Base-by-base conservation (phyloP, 1,140 invertebrate genomes). In the Ceratosolen fusciceps region DNA sequence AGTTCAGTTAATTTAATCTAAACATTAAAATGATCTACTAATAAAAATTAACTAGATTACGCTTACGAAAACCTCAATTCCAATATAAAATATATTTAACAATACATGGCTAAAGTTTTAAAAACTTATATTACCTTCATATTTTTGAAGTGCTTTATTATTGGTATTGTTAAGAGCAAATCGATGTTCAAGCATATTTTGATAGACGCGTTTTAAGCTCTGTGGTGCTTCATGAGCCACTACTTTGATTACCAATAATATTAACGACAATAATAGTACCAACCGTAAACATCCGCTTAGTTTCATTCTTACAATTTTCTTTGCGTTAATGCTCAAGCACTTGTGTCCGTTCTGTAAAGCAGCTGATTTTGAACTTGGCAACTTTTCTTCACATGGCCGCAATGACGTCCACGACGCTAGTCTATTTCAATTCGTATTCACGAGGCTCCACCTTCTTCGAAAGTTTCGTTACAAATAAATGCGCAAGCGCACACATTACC, bases 331-430 rank as follows among this genome's bases (percentile, higher is more conserved):
- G n/a, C 79, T 60, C 67, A 24, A n/a, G 68, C 21, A 58, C 78
- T 60, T 54, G 52, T 79, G 79, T 82, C 80, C 81, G 84, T 75
- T 80, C 81, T 80, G 83, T 80, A 58, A 62, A 77, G 80, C 82
- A 79, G 82, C 71, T 76, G 73, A 85, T 83, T 85, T 85, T 84
- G 80, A 85, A 86, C 84, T 85, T 84, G n/a, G 74, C 34, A 62
- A 47, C 24, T 21, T 26, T n/a, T n/a, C 29, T 37, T 31, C 26
- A 16, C 43, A 29, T 0, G 47, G 43, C 5, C 16, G 8, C n/a
- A 10, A 54, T 43, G 39, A 10, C n/a, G 1, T 39, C 34, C 1
- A 12, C 52, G n/a, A 39, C 14, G 47, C 16, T 54, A 79, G 78
- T n/a, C 60, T 21, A 29, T 47, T 16, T 68, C 82, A 37, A 29